Evolutionary conservation across 2,797 vertebrate species (phyloP).

Genomic region (Acrossocheilus fasciatus): DNA sequence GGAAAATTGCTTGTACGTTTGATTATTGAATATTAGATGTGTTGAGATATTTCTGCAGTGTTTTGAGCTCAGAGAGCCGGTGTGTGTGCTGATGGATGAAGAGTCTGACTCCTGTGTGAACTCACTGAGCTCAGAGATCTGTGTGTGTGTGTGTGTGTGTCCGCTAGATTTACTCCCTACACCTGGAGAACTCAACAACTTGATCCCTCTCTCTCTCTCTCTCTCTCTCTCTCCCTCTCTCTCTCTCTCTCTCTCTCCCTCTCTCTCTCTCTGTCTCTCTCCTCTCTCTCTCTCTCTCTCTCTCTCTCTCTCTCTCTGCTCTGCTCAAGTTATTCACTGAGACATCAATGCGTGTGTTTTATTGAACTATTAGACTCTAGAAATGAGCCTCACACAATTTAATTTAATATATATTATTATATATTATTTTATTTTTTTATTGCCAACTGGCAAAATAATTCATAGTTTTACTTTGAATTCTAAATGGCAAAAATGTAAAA

Average conservation of each 20-base stretch:
- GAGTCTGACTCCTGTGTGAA: slow-evolving; percentile 67
- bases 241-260: background rate
- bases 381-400: background rate
- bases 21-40: background rate
- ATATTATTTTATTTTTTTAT: background rate
- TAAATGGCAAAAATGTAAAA: too few relatives aligned
- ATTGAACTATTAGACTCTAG: background rate
- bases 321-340: slow-evolving; percentile 32
- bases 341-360: background rate
- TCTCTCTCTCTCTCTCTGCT: background rate
- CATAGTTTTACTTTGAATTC: too few relatives aligned
- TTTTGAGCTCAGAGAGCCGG: background rate
- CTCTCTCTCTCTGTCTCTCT: background rate
- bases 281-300: slow-evolving; percentile 5
- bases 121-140: slow-evolving; percentile 68
- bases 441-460: too few relatives aligned
- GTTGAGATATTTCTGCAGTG: background rate
- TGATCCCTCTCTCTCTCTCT: slow-evolving; percentile 51
- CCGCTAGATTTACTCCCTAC: slow-evolving; percentile 73
- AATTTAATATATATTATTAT: too few relatives aligned
- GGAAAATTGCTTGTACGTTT: background rate
- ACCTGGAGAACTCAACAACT: slow-evolving; percentile 71
- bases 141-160: slow-evolving; percentile 62
- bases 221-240: background rate
- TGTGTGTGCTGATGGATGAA: slow-evolving; percentile 67